These are phyloP conservation scores for Thalassophryne amazonica DNA, from an alignment of 2,797 vertebrate genomes.

Conservation along the genomic window DNA sequence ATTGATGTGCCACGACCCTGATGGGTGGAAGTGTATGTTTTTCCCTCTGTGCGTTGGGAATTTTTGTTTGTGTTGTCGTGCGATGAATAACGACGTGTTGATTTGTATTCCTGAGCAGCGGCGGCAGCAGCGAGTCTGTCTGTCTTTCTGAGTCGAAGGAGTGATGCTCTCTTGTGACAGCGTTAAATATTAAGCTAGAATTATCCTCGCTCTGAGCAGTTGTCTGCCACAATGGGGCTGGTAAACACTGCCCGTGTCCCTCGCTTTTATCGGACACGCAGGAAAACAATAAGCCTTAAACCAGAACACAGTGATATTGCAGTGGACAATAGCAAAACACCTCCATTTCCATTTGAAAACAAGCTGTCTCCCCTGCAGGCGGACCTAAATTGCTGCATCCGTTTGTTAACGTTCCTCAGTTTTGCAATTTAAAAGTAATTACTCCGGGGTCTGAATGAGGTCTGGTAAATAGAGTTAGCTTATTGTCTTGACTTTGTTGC, in stretches of 20 bases:
- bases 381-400: conserved; percentile 64
- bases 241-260: conserved; percentile 46
- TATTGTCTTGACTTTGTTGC: conserved; percentile 68
- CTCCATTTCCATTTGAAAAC: conserved; percentile 74
- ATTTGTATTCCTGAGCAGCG: conserved; percentile 29
- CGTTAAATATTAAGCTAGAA: conserved; percentile 48
- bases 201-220: conserved; percentile 54
- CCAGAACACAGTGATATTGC: conserved; percentile 52
- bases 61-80: conserved; percentile 26
- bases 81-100: conserved; percentile 28
- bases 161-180: conserved; percentile 31
- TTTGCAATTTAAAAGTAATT: conserved; percentile 79
- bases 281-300: conserved; percentile 28
- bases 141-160: conserved; percentile 29
- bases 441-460: conserved; percentile 65
- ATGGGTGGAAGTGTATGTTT: conserved; percentile 13
- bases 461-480: conserved; percentile 71
- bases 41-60: conserved; percentile 4
- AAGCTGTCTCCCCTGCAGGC: conserved; percentile 61
- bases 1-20: conserved; percentile 60
- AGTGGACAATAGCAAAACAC: conserved; percentile 65
- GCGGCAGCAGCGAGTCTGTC: conserved; percentile 22
- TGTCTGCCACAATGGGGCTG: conserved; percentile 35
- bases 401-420: conserved; percentile 68
- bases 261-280: conserved; percentile 45